Percentiles rank a stretch among this genome's conserved stretches.
Evolutionary conservation across 2,113 vertebrate species (phyloP).

Genomic region (Mobula hypostoma): DNA sequence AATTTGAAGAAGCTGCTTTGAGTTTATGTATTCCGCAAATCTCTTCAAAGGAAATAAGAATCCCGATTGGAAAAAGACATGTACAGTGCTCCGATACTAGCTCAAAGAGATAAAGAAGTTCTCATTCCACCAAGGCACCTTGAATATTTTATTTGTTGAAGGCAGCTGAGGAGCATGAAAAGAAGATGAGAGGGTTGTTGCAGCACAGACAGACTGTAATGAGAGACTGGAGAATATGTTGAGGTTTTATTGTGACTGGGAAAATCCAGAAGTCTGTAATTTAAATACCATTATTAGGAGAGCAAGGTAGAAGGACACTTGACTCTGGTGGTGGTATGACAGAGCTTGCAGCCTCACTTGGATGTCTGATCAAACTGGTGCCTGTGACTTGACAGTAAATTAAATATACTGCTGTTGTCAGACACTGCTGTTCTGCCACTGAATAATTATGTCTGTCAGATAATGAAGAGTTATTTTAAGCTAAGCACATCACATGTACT

Average conservation of each 20-base stretch:
- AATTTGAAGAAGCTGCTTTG: background rate
- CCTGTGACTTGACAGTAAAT: conserved; percentile 46
- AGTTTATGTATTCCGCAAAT: background rate
- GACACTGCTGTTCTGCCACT: conserved; percentile 2
- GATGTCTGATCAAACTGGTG: conserved; percentile 45
- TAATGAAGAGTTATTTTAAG: conserved; percentile 32
- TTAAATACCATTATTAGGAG: conserved; percentile 63
- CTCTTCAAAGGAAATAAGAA: background rate
- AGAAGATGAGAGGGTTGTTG: conserved; percentile 48
- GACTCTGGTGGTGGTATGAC: conserved; percentile 42
- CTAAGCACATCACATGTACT: background rate
- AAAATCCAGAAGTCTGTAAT: conserved; percentile 62
- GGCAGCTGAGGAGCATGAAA: conserved; percentile 45
- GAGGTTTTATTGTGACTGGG: conserved; percentile 56
- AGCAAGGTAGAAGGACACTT: conserved; percentile 42
- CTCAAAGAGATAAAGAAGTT: conserved; percentile 46
- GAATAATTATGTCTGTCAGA: conserved; percentile 34
- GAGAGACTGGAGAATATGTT: conserved; percentile 49
- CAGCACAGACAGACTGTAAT: conserved; percentile 48
- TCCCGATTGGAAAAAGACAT: background rate
- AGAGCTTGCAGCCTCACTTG: conserved; percentile 43
- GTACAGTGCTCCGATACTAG: background rate
- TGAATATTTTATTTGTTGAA: conserved; percentile 41
- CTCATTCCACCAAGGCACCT: conserved; percentile 42
- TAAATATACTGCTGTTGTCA: conserved; percentile 23